These are phyloP conservation scores for Zoanthus sansibaricus DNA, from an alignment of 92 coral and sea anemone species.

Conservation along the genomic window DNA sequence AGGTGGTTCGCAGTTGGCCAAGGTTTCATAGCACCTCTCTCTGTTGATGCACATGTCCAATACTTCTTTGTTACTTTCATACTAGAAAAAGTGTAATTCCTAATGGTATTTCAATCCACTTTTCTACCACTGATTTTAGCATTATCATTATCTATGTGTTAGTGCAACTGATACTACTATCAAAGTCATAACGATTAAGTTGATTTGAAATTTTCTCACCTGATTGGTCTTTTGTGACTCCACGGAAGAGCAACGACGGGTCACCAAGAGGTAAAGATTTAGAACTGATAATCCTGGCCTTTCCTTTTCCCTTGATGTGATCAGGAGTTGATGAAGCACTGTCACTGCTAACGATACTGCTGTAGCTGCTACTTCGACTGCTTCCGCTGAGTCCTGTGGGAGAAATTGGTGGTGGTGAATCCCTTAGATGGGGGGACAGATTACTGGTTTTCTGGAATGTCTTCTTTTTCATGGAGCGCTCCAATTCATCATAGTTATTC, in stretches of 20 bases:
- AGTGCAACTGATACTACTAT: no score
- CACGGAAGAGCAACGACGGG: constrained; percentile 47
- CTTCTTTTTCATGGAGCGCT: constrained; percentile 61
- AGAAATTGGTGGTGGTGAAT: constrained; percentile 82
- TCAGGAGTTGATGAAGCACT: constrained; percentile 75
- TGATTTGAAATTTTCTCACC: neutral
- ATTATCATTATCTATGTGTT: no score
- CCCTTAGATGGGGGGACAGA: constrained; percentile 76
- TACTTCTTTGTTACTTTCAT: no score
- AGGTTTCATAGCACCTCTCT: no score
- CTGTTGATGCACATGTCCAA: no score
- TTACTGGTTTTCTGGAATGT: constrained; percentile 72
- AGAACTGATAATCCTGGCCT: constrained; percentile 72
- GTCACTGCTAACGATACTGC: constrained; percentile 97
- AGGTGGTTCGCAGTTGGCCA: no score
- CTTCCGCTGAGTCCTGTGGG: constrained; percentile 90
- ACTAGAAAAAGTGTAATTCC: no score
- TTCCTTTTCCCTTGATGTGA: constrained; percentile 71
- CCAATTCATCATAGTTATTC: constrained; percentile 78
- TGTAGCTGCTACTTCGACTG: constrained; percentile 98
- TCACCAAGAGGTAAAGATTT: constrained; percentile 78
- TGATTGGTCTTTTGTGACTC: constrained; percentile 47
- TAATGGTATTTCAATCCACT: no score
- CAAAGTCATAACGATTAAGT: neutral
- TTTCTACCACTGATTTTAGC: no score